Percentiles rank a stretch among this genome's conserved stretches.
Evolutionary conservation across 1,140 invertebrate genomes (phyloP).

Genomic region (Caerostris extrusa): DNA sequence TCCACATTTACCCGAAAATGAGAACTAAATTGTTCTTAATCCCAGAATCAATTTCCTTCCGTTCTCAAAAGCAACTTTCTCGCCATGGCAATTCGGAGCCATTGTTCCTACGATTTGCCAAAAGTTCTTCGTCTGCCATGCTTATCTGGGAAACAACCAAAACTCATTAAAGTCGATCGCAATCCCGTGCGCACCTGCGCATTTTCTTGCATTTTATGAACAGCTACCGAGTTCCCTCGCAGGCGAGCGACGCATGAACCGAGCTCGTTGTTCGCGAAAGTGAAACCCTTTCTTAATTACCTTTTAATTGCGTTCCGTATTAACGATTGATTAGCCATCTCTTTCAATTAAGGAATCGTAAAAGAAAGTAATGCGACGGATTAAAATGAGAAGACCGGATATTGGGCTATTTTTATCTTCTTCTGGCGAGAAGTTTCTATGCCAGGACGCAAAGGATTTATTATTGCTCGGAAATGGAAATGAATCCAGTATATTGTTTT

Average conservation of each 20-base stretch:
- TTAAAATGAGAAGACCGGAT: neutral
- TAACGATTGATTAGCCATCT: slow-evolving; percentile 26
- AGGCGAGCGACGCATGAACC: neutral
- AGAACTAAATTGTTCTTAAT: neutral
- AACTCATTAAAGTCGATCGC: slow-evolving; percentile 8
- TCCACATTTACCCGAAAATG: neutral
- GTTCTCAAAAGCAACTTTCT: no score
- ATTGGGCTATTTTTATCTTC: neutral
- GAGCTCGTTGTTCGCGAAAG: neutral
- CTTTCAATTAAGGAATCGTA: slow-evolving; percentile 43
- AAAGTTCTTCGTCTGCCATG: neutral
- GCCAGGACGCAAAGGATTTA: no score
- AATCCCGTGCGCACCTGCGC: neutral
- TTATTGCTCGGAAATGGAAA: no score
- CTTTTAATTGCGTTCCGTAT: slow-evolving; percentile 53
- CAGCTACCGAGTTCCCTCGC: neutral
- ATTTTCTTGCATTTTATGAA: slow-evolving; percentile 18
- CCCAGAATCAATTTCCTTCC: no score
- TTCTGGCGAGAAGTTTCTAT: no score
- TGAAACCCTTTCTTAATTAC: slow-evolving; percentile 39
- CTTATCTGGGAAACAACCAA: neutral
- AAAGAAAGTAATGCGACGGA: neutral
- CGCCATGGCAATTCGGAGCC: no score
- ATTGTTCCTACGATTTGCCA: neutral
- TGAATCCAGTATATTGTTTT: no score